Conservation (phyloP, 2,113 vertebrate genomes). For the Anguilla rostrata region DNA sequence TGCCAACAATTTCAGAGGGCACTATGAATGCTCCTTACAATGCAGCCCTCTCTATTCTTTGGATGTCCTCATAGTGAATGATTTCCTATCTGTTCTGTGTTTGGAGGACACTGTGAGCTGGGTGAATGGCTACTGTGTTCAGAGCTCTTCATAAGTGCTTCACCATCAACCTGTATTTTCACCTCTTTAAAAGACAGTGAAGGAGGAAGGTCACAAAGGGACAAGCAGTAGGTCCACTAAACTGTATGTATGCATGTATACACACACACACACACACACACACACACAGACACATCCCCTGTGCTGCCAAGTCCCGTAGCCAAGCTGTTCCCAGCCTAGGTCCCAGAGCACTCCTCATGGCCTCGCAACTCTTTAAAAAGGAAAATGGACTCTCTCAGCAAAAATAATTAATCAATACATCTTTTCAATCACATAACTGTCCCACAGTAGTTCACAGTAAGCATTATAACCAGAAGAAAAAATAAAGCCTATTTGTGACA, state of each 20-base stretch:
- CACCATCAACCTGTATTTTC: neutral
- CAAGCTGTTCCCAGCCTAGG: neutral
- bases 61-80: neutral
- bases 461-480: too few relatives aligned
- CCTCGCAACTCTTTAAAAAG: neutral
- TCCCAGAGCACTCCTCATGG: neutral
- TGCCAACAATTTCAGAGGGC: too few relatives aligned
- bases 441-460: too few relatives aligned
- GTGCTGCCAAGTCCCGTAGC: too few relatives aligned
- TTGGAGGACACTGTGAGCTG: neutral
- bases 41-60: too few relatives aligned
- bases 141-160: neutral
- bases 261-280: neutral
- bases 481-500: too few relatives aligned
- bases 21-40: too few relatives aligned
- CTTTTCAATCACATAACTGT: too few relatives aligned
- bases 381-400: neutral
- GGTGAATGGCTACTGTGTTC: neutral
- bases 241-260: neutral
- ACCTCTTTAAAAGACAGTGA: neutral
- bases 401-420: too few relatives aligned
- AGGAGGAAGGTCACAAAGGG: neutral
- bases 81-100: neutral
- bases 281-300: neutral
- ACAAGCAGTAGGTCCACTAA: neutral